phyloP scores from a whole-genome alignment of 1,140 invertebrate species.

The Stegodyphus dumicola region DNA sequence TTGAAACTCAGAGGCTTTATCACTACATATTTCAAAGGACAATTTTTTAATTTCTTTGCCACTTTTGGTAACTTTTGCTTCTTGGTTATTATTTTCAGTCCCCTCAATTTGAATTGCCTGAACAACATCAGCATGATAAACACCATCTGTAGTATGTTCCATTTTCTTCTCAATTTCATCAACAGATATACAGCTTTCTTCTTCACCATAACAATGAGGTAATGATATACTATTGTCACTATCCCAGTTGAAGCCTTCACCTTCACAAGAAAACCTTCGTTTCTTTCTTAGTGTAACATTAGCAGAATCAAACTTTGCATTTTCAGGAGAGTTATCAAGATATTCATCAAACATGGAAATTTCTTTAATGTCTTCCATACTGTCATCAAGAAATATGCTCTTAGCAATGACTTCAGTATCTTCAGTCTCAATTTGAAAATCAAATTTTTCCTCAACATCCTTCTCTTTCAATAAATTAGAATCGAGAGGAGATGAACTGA shows the following conservation, averaged over 20 bases:
- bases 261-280: background rate
- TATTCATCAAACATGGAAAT: conserved; percentile 10
- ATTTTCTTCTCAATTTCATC: background rate
- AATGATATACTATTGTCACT: conserved; percentile 51
- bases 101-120: background rate
- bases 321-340: conserved; percentile 24
- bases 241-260: conserved; percentile 43
- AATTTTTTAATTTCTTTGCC: background rate
- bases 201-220: conserved; percentile 6
- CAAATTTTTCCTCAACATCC: background rate
- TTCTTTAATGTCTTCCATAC: background rate
- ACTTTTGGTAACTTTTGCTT: background rate
- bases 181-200: background rate
- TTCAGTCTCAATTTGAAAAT: background rate
- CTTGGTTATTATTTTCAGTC: background rate
- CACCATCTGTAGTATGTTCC: background rate
- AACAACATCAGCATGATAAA: conserved; percentile 13
- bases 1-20: background rate
- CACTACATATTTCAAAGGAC: too few relatives aligned
- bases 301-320: conserved; percentile 13
- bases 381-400: conserved; percentile 30
- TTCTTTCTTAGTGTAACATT: conserved; percentile 50
- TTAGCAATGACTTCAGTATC: background rate
- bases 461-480: too few relatives aligned
- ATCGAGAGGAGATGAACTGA: background rate